Percentiles rank a stretch among this genome's conserved stretches.
These are phyloP conservation scores for Thumatha senex DNA, from an alignment of 2,888 invertebrate species.

Conservation along the genomic window DNA sequence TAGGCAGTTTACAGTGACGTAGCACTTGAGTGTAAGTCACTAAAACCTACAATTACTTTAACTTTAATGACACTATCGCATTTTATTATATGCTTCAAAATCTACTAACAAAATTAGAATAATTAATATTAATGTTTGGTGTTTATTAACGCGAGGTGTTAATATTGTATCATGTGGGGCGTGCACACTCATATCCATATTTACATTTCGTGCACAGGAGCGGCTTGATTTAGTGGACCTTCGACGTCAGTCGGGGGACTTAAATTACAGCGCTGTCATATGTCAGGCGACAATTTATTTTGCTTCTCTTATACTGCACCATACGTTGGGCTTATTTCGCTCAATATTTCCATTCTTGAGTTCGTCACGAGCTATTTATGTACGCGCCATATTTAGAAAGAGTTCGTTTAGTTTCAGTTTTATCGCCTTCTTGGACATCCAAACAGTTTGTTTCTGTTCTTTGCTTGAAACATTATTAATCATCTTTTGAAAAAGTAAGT, in stretches of 20 bases:
- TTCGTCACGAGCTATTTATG: slow-evolving; percentile 73
- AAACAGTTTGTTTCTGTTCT: slow-evolving; percentile 4
- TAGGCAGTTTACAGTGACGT: no score
- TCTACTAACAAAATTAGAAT: slow-evolving; percentile 45
- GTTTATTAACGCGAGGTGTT: slow-evolving; percentile 65
- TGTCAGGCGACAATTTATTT: slow-evolving; percentile 76
- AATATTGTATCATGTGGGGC: slow-evolving; percentile 62
- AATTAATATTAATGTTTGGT: slow-evolving; percentile 65
- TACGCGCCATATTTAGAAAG: slow-evolving; percentile 66
- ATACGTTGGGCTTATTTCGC: slow-evolving; percentile 57
- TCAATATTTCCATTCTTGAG: slow-evolving; percentile 65
- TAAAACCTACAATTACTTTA: no score
- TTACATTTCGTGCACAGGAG: slow-evolving; percentile 71
- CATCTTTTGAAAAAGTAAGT: no score
- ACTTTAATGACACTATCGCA: no score
- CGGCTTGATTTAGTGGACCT: slow-evolving; percentile 74
- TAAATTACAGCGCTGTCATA: slow-evolving; percentile 76
- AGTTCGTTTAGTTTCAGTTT: slow-evolving; percentile 45
- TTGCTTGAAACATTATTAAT: not conserved
- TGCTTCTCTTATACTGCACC: slow-evolving; percentile 48
- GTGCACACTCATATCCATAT: slow-evolving; percentile 66
- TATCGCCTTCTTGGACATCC: slow-evolving; percentile 36
- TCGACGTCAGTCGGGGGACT: slow-evolving; percentile 61
- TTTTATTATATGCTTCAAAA: no score
- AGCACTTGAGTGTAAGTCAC: no score